phyloP scores from a whole-genome alignment of 2,888 invertebrate genomes.

The Caenorhabditis afra region DNA sequence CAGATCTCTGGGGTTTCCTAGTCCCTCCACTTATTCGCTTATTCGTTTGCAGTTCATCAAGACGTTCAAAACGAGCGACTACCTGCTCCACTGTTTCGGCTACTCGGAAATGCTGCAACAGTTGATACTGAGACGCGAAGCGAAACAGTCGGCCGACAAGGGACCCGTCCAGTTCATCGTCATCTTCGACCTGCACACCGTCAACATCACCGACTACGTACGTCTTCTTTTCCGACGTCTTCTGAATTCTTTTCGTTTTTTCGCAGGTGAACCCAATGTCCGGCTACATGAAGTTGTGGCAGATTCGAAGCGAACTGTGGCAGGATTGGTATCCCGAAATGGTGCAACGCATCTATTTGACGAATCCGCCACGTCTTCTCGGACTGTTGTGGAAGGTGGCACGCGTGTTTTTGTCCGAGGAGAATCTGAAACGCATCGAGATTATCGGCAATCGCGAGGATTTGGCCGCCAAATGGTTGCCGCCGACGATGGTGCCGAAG shows the following conservation, averaged over 20 bases:
- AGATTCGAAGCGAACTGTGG: conserved; percentile 70
- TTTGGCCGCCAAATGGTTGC: conserved; percentile 61
- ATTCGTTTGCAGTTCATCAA: conserved; percentile 69
- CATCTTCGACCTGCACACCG: conserved; percentile 67
- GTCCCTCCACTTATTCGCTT: too few relatives aligned
- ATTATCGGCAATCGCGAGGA: conserved; percentile 61
- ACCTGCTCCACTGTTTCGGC: conserved; percentile 70
- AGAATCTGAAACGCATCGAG: conserved; percentile 66
- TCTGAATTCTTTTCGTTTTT: background rate
- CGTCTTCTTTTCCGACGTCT: background rate
- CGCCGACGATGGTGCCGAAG: conserved; percentile 65
- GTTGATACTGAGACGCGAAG: conserved; percentile 69
- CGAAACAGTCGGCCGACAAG: conserved; percentile 63
- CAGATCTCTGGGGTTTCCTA: too few relatives aligned
- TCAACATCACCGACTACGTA: conserved; percentile 70
- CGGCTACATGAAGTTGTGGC: conserved; percentile 73
- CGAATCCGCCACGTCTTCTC: conserved; percentile 68
- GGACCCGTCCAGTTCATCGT: conserved; percentile 73
- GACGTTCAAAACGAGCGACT: conserved; percentile 71
- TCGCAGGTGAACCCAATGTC: conserved; percentile 69
- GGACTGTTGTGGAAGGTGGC: conserved; percentile 68
- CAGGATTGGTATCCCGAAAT: conserved; percentile 74
- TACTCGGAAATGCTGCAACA: conserved; percentile 72
- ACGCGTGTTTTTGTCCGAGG: conserved; percentile 66
- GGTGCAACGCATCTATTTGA: conserved; percentile 69